These are phyloP conservation scores for Indicator maculatus DNA, from an alignment of 2,113 vertebrate genomes.

Conservation along the genomic window DNA sequence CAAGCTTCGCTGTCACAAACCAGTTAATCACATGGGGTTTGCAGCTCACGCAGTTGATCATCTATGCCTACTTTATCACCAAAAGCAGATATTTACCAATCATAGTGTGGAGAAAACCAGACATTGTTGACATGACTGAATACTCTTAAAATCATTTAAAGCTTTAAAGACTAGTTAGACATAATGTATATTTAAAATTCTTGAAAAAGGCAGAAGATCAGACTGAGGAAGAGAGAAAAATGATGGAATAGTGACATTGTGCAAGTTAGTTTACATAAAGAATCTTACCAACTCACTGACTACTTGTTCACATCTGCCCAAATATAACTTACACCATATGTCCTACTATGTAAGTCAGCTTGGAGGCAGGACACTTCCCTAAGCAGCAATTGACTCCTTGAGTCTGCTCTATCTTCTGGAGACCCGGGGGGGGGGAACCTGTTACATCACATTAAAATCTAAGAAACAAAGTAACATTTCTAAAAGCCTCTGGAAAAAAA, in stretches of 20 bases:
- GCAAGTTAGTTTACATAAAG: slow-evolving; percentile 69
- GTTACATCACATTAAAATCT: slow-evolving; percentile 17
- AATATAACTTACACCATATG: slow-evolving; percentile 69
- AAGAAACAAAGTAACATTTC: slow-evolving; percentile 37
- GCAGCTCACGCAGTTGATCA: not conserved
- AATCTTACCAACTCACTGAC: slow-evolving; percentile 68
- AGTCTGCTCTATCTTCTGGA: slow-evolving; percentile 51
- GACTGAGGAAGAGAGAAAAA: slow-evolving; percentile 52
- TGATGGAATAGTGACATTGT: slow-evolving; percentile 56
- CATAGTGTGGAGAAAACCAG: not conserved
- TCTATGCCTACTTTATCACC: slow-evolving; percentile 10
- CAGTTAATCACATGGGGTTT: not conserved
- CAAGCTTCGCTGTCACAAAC: not conserved
- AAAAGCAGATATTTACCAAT: slow-evolving; percentile 38
- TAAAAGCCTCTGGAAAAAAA: slow-evolving; percentile 14
- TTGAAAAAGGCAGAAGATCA: slow-evolving; percentile 51
- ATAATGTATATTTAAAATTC: not conserved
- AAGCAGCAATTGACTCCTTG: slow-evolving; percentile 65
- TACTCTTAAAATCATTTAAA: slow-evolving; percentile 15
- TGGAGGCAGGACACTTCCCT: slow-evolving; percentile 67
- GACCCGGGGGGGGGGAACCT: not conserved
- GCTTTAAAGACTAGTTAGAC: not conserved
- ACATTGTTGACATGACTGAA: not conserved
- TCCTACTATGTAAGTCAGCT: slow-evolving; percentile 70
- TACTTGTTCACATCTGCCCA: slow-evolving; percentile 73